Percentiles rank a stretch among this genome's conserved stretches.
phyloP scores from a whole-genome alignment of 2,888 invertebrate genomes.

The Drosophila macrospina region DNA sequence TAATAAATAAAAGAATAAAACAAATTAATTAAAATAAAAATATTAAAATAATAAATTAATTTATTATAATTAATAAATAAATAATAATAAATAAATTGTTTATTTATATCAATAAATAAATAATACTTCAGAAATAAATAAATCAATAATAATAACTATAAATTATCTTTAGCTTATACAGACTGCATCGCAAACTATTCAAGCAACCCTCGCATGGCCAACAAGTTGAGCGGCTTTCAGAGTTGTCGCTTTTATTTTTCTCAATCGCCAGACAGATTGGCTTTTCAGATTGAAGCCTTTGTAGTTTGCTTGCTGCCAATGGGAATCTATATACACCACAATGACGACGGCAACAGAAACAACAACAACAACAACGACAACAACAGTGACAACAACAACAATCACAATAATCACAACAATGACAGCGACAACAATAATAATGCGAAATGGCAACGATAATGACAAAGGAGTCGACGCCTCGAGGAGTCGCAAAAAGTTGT shows the following conservation, averaged over 20 bases:
- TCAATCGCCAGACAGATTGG: conserved; percentile 59
- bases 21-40: no score
- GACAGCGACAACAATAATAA: conserved; percentile 53
- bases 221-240: conserved; percentile 39
- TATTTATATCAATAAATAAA: no score
- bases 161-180: no score
- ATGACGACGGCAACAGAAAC: conserved; percentile 30
- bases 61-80: no score
- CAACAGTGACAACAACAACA: no score
- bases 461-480: conserved; percentile 50
- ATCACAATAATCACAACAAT: conserved; percentile 28
- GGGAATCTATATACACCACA: conserved; percentile 35
- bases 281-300: conserved; percentile 56
- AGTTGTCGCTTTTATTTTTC: conserved; percentile 17
- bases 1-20: no score
- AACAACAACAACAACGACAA: conserved; percentile 9
- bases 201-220: conserved; percentile 38
- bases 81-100: no score
- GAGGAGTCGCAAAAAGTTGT: conserved; percentile 31
- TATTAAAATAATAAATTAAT: no score
- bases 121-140: no score
- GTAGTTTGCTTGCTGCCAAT: conserved; percentile 44
- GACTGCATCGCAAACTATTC: not conserved
- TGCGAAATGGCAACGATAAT: conserved; percentile 64
- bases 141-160: no score